Conservation (phyloP, 1,140 invertebrate species). For the Ephestia elutella region DNA sequence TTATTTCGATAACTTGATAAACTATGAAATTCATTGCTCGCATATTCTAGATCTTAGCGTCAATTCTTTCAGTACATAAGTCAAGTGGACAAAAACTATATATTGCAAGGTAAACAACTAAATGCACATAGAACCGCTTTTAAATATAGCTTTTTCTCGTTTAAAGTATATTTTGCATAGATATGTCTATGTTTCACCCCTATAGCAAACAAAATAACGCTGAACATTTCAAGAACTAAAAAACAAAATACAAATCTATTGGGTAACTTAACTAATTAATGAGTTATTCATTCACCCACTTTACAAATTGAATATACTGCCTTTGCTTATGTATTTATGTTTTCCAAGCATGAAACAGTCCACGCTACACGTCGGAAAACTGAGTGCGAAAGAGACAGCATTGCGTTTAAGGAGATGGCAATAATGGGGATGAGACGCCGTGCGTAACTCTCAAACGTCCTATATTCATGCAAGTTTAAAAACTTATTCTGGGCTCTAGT, state of each 20-base stretch:
- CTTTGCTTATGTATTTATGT: constrained; percentile 1
- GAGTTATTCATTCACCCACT: constrained; percentile 1
- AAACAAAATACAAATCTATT: constrained; percentile 4
- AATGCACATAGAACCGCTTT: no score
- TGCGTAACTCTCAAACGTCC: constrained; percentile 19
- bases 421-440: constrained; percentile 59
- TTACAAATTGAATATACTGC: constrained; percentile 2
- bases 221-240: background rate
- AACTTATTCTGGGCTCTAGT: constrained; percentile 15
- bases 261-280: constrained; percentile 1
- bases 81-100: no score
- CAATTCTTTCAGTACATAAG: no score
- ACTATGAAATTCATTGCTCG: no score
- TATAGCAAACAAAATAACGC: background rate
- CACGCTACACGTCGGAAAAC: constrained; percentile 45
- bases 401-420: constrained; percentile 64
- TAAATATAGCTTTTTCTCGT: no score
- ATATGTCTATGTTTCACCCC: no score
- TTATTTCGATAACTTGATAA: no score
- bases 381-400: constrained; percentile 60
- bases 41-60: no score
- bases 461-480: constrained; percentile 14
- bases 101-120: no score
- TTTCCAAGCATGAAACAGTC: background rate
- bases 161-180: no score